Percentiles rank a stretch among this genome's conserved stretches.
These are phyloP conservation scores for Synergus laeviventris DNA, from an alignment of 2,888 invertebrate species.

Conservation along the genomic window DNA sequence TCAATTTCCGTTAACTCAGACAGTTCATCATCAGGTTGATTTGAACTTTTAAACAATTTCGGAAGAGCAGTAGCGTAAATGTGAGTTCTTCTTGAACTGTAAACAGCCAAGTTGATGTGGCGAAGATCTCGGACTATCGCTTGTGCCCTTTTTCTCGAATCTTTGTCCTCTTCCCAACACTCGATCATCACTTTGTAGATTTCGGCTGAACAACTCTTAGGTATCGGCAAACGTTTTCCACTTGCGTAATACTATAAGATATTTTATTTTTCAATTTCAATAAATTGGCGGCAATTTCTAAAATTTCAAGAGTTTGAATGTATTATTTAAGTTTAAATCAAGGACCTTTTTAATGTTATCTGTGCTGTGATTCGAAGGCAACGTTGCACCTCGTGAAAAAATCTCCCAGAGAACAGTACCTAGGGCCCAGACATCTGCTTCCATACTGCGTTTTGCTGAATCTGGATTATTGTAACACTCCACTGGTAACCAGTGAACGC, in stretches of 20 bases:
- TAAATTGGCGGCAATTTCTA: neutral
- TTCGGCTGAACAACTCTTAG: conserved; percentile 84
- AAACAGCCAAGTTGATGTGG: conserved; percentile 86
- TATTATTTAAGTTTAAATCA: neutral
- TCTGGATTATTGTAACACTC: conserved; percentile 86
- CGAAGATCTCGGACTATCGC: conserved; percentile 91
- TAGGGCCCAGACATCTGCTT: conserved; percentile 93
- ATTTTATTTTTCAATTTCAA: conserved; percentile 10
- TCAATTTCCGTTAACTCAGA: conserved; percentile 62
- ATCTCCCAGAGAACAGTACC: conserved; percentile 96
- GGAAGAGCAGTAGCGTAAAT: conserved; percentile 79
- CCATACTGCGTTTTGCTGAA: conserved; percentile 81
- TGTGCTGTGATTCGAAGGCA: conserved; percentile 68
- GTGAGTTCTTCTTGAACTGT: conserved; percentile 80
- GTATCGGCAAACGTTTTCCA: conserved; percentile 83
- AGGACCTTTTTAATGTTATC: conserved; percentile 73
- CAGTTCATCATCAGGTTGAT: conserved; percentile 58
- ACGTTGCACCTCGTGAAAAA: conserved; percentile 85
- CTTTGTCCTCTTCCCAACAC: conserved; percentile 88
- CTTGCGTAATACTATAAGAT: conserved; percentile 80
- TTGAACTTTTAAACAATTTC: conserved; percentile 65
- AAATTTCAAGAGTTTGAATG: neutral
- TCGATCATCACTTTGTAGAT: conserved; percentile 87
- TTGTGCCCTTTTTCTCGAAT: conserved; percentile 86
- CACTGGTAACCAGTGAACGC: conserved; percentile 93